Evolutionary conservation across 2,797 vertebrate species (phyloP).

Genomic region (Gymnodraco acuticeps): DNA sequence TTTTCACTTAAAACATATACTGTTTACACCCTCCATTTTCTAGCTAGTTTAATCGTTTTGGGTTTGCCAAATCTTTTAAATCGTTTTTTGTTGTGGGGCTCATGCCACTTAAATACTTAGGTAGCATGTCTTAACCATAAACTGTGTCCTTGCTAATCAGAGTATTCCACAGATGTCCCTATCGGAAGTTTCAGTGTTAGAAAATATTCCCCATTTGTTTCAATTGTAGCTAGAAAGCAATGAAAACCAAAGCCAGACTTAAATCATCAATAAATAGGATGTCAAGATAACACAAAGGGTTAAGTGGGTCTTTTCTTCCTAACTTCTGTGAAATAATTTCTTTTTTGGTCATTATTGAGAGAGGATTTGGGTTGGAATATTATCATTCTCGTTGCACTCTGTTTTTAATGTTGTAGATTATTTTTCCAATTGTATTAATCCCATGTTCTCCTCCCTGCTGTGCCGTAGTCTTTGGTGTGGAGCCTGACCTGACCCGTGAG

Average conservation of each 20-base stretch:
- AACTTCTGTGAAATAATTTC: background rate
- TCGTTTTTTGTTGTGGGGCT: background rate
- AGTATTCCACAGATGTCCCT: background rate
- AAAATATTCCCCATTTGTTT: background rate
- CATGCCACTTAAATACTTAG: background rate
- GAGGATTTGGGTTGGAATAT: background rate
- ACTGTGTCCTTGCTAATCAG: background rate
- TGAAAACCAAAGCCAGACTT: background rate
- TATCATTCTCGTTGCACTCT: too few relatives aligned
- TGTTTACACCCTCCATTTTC: background rate
- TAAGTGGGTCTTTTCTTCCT: background rate
- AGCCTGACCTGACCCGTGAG: constrained; percentile 96
- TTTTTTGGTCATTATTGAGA: background rate
- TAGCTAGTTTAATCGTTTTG: background rate
- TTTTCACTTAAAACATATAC: background rate
- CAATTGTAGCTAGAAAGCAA: background rate
- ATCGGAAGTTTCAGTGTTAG: background rate
- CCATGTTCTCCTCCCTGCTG: background rate
- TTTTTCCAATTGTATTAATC: too few relatives aligned
- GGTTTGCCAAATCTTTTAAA: background rate
- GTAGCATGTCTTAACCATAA: background rate
- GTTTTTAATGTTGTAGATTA: background rate
- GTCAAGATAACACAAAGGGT: background rate
- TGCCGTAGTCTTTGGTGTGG: constrained; percentile 92
- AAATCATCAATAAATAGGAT: background rate